Evolutionary conservation across 2,888 invertebrate genomes (phyloP).

Genomic region (Aproaerema taeniolella): DNA sequence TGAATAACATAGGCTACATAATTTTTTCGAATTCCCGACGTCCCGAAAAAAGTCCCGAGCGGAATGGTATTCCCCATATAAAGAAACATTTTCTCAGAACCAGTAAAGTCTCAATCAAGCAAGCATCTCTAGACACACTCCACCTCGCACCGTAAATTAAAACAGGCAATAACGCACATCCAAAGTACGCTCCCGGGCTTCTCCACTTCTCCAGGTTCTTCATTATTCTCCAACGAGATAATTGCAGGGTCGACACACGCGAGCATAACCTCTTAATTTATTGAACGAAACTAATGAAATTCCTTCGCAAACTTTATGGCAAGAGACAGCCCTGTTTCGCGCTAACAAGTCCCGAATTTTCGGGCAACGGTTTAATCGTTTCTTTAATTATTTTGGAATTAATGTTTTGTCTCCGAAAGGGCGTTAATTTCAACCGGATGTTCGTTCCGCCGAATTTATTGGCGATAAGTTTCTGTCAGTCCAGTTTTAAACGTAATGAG

Average conservation of each 20-base stretch:
- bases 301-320: conserved; percentile 73
- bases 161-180: too few relatives aligned
- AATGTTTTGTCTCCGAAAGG: conserved; percentile 46
- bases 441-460: conserved; percentile 26
- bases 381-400: conserved; percentile 73
- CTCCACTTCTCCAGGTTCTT: too few relatives aligned
- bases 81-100: too few relatives aligned
- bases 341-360: conserved; percentile 71
- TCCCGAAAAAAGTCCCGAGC: too few relatives aligned
- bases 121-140: too few relatives aligned
- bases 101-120: too few relatives aligned
- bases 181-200: too few relatives aligned
- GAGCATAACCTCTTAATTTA: conserved; percentile 77
- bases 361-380: conserved; percentile 61
- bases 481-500: not conserved
- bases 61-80: too few relatives aligned
- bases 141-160: too few relatives aligned
- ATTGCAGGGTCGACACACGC: conserved; percentile 75
- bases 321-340: conserved; percentile 66
- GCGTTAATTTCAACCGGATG: conserved; percentile 42
- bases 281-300: conserved; percentile 77
- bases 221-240: conserved; percentile 70
- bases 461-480: conserved; percentile 14
- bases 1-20: too few relatives aligned
- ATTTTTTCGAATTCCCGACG: too few relatives aligned